These are phyloP conservation scores for Conchocele bisecta DNA, from an alignment of 2,888 invertebrate genomes.

Conservation along the genomic window DNA sequence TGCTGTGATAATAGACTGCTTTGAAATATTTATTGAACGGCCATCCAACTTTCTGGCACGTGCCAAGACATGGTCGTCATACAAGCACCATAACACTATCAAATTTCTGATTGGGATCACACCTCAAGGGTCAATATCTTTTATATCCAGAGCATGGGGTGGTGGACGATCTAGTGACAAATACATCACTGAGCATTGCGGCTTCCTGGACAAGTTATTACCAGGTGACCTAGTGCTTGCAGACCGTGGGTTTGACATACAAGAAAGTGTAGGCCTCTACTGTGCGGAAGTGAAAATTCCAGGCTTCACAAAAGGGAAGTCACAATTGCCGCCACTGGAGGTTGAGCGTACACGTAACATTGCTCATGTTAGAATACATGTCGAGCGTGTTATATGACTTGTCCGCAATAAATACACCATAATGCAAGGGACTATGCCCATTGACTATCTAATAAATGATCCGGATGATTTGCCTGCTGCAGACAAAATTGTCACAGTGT, in stretches of 20 bases:
- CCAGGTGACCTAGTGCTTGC: no score
- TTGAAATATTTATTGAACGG: no score
- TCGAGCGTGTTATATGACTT: constrained; percentile 55
- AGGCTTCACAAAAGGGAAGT: constrained; percentile 44
- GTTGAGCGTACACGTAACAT: constrained; percentile 50
- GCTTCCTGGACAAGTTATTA: no score
- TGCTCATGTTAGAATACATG: constrained; percentile 51
- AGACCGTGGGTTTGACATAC: no score
- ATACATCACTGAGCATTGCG: no score
- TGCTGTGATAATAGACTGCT: constrained; percentile 1
- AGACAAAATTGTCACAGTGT: constrained; percentile 36
- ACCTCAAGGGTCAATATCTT: no score
- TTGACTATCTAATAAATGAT: constrained; percentile 27
- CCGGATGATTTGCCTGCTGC: neutral
- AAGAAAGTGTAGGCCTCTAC: constrained; percentile 34
- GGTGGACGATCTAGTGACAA: no score
- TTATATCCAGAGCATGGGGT: no score
- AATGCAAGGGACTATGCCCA: constrained; percentile 34
- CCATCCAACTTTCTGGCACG: no score
- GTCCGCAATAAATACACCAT: constrained; percentile 55
- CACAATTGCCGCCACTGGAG: constrained; percentile 45
- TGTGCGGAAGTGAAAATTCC: constrained; percentile 52
- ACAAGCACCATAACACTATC: no score
- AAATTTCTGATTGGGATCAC: no score
- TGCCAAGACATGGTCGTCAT: no score